Conservation (phyloP, 2,113 vertebrate genomes). For the Psittacara wagleri region DNA sequence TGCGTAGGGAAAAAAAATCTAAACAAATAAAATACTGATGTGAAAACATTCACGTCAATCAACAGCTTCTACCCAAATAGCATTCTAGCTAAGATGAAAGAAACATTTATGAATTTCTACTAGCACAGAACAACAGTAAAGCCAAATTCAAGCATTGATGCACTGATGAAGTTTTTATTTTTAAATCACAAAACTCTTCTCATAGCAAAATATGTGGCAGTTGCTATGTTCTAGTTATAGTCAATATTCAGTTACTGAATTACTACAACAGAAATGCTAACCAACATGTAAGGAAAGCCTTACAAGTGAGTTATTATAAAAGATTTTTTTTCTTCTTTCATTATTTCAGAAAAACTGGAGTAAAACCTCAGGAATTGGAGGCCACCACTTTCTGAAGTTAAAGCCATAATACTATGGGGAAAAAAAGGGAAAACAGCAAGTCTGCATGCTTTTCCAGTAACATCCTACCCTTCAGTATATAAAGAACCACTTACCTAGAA, state of each 20-base stretch:
- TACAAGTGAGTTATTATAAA: background rate
- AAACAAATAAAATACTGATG: background rate
- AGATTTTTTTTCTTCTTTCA: background rate
- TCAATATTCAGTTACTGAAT: background rate
- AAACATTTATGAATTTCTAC: background rate
- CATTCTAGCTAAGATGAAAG: background rate
- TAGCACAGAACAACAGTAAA: background rate
- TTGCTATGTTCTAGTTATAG: background rate
- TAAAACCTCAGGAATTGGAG: slow-evolving; percentile 1
- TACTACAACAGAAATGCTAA: background rate
- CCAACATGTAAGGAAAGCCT: background rate
- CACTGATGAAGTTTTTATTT: background rate
- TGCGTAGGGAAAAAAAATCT: background rate
- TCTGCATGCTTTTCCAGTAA: background rate
- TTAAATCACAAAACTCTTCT: background rate
- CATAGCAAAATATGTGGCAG: background rate
- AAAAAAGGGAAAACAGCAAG: background rate
- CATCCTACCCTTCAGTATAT: background rate
- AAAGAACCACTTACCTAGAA: background rate
- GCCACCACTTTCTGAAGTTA: background rate
- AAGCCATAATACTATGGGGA: background rate
- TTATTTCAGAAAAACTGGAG: slow-evolving; percentile 2
- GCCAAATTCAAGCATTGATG: background rate
- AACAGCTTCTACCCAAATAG: background rate
- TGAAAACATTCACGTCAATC: background rate